A percentile compares a stretch with the other conserved stretches of the same genome.
Evolutionary conservation across 1,140 invertebrate species (phyloP).

Genomic region (Heliconius eleuchia): DNA sequence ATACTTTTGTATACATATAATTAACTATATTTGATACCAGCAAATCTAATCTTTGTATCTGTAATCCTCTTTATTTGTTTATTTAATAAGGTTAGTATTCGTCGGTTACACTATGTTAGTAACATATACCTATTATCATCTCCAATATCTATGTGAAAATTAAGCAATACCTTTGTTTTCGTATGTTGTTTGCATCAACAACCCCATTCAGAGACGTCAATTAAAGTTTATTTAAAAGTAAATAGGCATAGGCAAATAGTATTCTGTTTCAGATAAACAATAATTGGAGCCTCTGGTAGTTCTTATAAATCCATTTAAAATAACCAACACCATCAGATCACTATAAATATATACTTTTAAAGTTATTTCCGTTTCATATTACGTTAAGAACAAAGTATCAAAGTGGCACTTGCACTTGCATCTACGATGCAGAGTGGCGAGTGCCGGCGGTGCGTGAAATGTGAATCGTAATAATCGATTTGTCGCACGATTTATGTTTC

Average conservation of each 20-base stretch:
- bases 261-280: too few species aligned
- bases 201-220: neutral
- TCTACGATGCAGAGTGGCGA: neutral
- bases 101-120: neutral
- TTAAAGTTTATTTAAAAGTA: neutral
- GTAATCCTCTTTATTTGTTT: too few species aligned
- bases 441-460: slow-evolving; percentile 22
- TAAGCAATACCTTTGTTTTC: neutral
- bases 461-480: slow-evolving; percentile 30
- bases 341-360: too few species aligned
- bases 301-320: too few species aligned
- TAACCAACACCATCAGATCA: too few species aligned
- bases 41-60: too few species aligned
- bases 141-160: neutral
- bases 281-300: too few species aligned
- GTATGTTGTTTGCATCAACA: neutral
- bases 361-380: neutral
- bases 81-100: too few species aligned
- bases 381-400: neutral
- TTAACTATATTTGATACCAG: too few species aligned
- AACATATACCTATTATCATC: neutral
- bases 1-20: too few species aligned
- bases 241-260: too few species aligned
- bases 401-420: neutral
- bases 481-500: slow-evolving; percentile 31